Evolutionary conservation across 2,113 vertebrate genomes (phyloP), one percentile per base, ranked within the genome.

Genomic region (Chelonoidis abingdonii): DNA sequence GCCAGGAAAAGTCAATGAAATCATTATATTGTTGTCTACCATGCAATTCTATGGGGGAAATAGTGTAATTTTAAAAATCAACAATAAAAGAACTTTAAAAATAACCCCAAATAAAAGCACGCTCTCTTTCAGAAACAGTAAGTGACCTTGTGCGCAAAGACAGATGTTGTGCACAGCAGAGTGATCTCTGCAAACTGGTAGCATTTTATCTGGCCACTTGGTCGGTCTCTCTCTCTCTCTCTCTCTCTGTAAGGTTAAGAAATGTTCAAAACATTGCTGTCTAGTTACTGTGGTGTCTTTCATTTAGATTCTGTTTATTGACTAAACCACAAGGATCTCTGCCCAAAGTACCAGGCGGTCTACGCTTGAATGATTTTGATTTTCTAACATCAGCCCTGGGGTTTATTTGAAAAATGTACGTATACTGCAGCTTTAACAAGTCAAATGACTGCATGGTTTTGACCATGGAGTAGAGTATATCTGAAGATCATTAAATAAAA

Each of bases 351-450:
- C 97, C 96, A 98, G 97, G 96, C 97, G 88, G 97, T 94, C 94
- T 98, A 96, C 31, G 95, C 97, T 98, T 98, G 97, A 98, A 97
- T 98, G 97, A 98, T 97, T 98, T 98, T 98, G 98, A 98, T 98
- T 98, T 98, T 98, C 97, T 98, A 98, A 98, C 96, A 98, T 98
- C 97, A 97, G 97, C 98, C 97, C 94, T 98, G 96, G 97, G 97
- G 97, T 98, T 98, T 98, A 98, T 98, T 98, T 98, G 97, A 98
- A 98, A 97, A 98, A 98, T 95, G 97, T 98, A 98, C 96, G 94
- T 97, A 98, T 95, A 97, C 97, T 97, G 94, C 96, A 97, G 96
- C 97, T 97, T 98, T 98, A 98, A 98, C 97, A 98, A 98, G 97
- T 98, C 96, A 97, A 98, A 97, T 97, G 96, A 97, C 97, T 98